A percentile compares a stretch with the other conserved stretches of the same genome.
These are phyloP conservation scores for Raja brachyura DNA, from an alignment of 2,113 vertebrate genomes.

Conservation along the genomic window DNA sequence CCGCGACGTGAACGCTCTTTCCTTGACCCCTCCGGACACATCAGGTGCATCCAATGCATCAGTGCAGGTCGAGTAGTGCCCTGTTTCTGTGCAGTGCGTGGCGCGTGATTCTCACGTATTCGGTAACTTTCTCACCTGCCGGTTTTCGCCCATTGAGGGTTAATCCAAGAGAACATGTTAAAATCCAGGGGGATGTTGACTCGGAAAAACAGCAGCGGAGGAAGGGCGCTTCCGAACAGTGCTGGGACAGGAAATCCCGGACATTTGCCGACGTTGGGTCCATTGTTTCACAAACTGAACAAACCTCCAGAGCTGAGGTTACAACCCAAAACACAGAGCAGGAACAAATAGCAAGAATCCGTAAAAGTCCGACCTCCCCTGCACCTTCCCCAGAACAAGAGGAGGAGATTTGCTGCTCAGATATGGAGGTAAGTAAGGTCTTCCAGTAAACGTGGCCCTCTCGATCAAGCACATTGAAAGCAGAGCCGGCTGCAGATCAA, in stretches of 20 bases:
- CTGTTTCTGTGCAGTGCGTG: not conserved
- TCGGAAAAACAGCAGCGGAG: constrained; percentile 1
- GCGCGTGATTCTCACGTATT: not conserved
- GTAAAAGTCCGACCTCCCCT: not conserved
- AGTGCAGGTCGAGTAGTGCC: too few relatives aligned
- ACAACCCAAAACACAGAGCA: not conserved
- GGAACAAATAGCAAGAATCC: not conserved
- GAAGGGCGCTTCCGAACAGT: not conserved
- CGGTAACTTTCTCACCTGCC: not conserved
- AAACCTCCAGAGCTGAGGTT: not conserved
- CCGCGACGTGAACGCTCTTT: too few relatives aligned
- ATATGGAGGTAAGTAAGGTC: constrained; percentile 10
- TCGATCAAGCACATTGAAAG: not conserved
- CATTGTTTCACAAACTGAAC: not conserved
- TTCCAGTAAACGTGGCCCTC: not conserved
- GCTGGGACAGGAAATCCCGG: not conserved
- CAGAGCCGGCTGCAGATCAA: too few relatives aligned
- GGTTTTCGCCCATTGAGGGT: not conserved
- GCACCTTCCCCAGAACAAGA: not conserved
- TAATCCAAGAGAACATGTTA: constrained; percentile 19
- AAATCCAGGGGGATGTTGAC: constrained; percentile 14
- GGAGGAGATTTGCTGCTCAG: not conserved
- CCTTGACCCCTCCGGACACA: too few relatives aligned
- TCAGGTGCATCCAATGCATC: too few relatives aligned
- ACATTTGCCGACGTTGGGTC: too few relatives aligned